A percentile compares a stretch with the other conserved stretches of the same genome.
Evolutionary conservation across 2,113 vertebrate species (phyloP).

Genomic region (Lycaon pictus): DNA sequence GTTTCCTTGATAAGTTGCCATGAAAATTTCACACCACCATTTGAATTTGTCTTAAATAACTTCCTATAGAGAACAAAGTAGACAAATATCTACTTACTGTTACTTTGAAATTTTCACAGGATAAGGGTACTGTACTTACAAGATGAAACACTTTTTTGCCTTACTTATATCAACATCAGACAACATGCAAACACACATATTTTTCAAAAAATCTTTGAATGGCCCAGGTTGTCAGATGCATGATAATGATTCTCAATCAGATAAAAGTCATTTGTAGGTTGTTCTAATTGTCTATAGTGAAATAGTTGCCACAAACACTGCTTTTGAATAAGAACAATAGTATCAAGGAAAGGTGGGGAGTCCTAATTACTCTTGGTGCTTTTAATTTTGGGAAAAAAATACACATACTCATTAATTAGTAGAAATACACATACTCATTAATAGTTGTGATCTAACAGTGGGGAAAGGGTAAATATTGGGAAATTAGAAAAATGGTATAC

Average conservation of each 20-base stretch:
- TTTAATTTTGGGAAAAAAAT: constrained; percentile 11
- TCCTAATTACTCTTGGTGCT: neutral
- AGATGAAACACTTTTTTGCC: neutral
- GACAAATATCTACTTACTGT: neutral
- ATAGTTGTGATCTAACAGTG: neutral
- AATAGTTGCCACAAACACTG: neutral
- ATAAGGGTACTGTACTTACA: neutral
- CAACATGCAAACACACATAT: neutral
- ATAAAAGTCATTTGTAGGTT: neutral
- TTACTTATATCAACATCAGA: neutral
- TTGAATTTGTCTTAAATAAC: constrained; percentile 56
- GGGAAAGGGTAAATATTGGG: neutral
- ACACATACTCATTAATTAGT: neutral
- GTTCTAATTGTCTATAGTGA: neutral
- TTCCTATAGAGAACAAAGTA: constrained; percentile 5
- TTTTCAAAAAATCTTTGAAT: neutral
- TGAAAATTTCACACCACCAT: neutral
- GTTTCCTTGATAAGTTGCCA: neutral
- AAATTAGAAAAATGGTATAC: neutral
- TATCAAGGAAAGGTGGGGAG: neutral
- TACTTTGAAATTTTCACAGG: constrained; percentile 4
- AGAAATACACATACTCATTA: neutral
- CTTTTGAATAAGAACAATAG: neutral
- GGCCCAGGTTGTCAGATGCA: neutral
- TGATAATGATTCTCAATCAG: neutral